Conservation (phyloP, 1,140 invertebrate genomes). For the Calephelis virginiensis region DNA sequence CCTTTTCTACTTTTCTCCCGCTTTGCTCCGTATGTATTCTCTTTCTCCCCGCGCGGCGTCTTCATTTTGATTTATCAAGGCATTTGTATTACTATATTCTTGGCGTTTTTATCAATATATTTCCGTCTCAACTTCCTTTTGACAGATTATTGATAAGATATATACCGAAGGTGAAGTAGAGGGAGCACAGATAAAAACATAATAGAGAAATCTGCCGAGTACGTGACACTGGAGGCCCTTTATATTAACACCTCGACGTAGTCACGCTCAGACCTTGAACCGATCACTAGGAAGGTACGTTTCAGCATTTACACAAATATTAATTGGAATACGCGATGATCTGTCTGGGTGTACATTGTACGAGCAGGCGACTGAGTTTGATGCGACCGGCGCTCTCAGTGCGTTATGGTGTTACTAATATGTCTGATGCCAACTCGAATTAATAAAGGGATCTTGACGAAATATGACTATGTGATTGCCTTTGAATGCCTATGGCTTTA, state of each 20-base stretch:
- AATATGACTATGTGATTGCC: no score
- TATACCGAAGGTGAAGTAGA: slow-evolving; percentile 53
- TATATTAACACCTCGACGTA: slow-evolving; percentile 56
- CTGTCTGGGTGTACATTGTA: slow-evolving; percentile 32
- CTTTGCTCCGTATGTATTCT: slow-evolving; percentile 37
- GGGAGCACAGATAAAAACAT: slow-evolving; percentile 61
- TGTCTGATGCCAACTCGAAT: slow-evolving; percentile 37
- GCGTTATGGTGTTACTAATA: slow-evolving; percentile 36
- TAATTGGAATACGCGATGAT: slow-evolving; percentile 34
- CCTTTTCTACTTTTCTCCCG: slow-evolving; percentile 38
- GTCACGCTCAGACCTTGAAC: slow-evolving; percentile 64
- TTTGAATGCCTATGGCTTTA: no score
- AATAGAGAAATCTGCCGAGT: slow-evolving; percentile 47
- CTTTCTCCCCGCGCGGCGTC: slow-evolving; percentile 43
- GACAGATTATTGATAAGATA: slow-evolving; percentile 60
- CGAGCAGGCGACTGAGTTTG: slow-evolving; percentile 40
- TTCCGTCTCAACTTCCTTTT: slow-evolving; percentile 20
- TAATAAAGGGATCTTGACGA: slow-evolving; percentile 55
- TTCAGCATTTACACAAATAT: slow-evolving; percentile 52
- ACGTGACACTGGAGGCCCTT: slow-evolving; percentile 55
- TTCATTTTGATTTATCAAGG: slow-evolving; percentile 51
- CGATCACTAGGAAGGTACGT: slow-evolving; percentile 34
- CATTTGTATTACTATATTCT: neutral
- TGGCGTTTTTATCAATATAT: slow-evolving; percentile 1
- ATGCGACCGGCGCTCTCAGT: slow-evolving; percentile 45